Evolutionary conservation across 2,888 invertebrate species (phyloP).

Genomic region (Lasioglossum lativentre): DNA sequence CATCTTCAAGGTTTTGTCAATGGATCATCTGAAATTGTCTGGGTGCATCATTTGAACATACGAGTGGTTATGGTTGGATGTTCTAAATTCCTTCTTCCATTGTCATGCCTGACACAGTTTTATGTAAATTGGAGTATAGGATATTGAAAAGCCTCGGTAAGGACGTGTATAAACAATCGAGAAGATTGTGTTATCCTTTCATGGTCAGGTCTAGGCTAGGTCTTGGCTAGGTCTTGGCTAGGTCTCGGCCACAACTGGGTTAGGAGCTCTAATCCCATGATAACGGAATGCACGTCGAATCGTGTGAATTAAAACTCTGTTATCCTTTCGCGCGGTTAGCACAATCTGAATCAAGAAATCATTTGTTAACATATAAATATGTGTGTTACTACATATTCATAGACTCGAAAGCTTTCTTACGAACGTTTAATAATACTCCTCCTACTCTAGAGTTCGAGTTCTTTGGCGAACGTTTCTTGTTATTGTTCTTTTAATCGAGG

Average conservation of each 20-base stretch:
- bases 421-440: neutral
- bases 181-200: neutral
- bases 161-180: neutral
- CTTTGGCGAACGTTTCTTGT: neutral
- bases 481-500: neutral
- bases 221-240: neutral
- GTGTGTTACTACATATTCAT: too few species aligned
- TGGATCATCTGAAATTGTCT: neutral
- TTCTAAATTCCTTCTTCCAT: neutral
- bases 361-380: neutral
- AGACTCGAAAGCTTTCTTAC: too few species aligned
- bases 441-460: neutral
- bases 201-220: neutral
- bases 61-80: neutral
- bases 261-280: neutral
- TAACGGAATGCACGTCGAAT: neutral
- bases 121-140: neutral
- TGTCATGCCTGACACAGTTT: neutral
- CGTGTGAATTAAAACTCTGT: neutral
- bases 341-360: neutral
- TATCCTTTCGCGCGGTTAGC: neutral
- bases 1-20: too few species aligned
- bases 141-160: neutral
- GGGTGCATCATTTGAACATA: neutral
- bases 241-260: neutral